These are phyloP conservation scores for Dipus sagitta DNA, from an alignment of 2,797 vertebrate genomes.

Conservation along the genomic window DNA sequence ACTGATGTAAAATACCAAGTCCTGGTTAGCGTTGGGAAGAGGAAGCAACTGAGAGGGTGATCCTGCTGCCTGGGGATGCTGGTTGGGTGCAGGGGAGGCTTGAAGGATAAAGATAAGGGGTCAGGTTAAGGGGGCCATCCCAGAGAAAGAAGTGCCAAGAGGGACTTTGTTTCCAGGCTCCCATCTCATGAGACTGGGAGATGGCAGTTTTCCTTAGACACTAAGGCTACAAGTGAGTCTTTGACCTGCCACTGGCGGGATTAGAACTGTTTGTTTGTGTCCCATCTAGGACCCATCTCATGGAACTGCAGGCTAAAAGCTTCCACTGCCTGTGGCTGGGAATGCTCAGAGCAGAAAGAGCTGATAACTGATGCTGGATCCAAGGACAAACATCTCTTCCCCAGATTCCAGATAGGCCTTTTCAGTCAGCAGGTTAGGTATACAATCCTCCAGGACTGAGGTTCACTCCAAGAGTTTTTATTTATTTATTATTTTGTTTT, in stretches of 20 bases:
- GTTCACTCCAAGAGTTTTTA: background rate
- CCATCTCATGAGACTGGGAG: background rate
- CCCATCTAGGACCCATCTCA: background rate
- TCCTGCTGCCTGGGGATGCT: background rate
- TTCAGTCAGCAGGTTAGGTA: background rate
- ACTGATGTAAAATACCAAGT: background rate
- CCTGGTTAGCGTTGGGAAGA: background rate
- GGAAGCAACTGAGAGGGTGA: background rate
- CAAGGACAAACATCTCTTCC: background rate
- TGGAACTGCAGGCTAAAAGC: background rate
- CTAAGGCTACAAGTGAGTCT: background rate
- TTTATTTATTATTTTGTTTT: background rate
- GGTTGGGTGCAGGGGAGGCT: background rate
- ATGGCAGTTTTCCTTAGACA: background rate
- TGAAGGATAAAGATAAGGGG: background rate
- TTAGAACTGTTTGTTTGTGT: background rate
- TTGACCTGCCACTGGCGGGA: background rate
- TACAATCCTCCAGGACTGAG: background rate
- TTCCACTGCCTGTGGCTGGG: background rate
- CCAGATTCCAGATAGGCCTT: background rate
- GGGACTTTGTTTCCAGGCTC: background rate
- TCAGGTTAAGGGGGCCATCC: background rate
- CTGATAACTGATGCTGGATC: background rate
- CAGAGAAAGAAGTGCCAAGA: slow-evolving; percentile 5
- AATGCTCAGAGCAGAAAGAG: background rate